phyloP scores from a whole-genome alignment of 2,888 invertebrate species.

The Azorinus chamasolen region DNA sequence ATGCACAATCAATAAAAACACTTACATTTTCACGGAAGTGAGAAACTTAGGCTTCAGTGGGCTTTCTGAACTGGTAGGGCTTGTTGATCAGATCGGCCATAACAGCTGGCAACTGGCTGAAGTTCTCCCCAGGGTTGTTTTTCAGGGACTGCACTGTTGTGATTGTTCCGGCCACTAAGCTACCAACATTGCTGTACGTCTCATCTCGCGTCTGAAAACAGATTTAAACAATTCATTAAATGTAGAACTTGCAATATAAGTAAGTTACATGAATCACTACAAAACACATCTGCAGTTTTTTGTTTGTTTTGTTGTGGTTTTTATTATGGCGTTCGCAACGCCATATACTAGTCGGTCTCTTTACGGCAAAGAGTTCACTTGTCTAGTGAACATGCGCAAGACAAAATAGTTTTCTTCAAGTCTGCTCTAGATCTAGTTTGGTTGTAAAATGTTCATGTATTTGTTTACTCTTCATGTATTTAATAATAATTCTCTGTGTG shows the following conservation, averaged over 20 bases:
- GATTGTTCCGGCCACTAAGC: constrained; percentile 28
- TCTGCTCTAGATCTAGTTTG: too few species aligned
- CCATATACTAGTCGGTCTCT: too few species aligned
- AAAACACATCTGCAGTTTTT: neutral
- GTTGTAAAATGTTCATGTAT: too few species aligned
- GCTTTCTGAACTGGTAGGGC: constrained; percentile 9
- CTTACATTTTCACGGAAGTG: constrained; percentile 1
- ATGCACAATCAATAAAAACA: constrained; percentile 1
- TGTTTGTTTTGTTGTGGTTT: too few species aligned
- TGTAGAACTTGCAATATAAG: too few species aligned
- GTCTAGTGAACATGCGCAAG: too few species aligned
- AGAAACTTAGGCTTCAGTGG: neutral
- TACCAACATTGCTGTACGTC: constrained; percentile 21
- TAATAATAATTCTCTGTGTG: too few species aligned
- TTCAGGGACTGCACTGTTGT: constrained; percentile 10
- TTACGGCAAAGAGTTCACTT: too few species aligned
- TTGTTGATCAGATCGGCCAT: constrained; percentile 5
- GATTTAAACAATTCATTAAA: neutral
- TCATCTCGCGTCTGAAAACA: constrained; percentile 21
- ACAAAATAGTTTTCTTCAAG: too few species aligned
- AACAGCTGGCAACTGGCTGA: neutral
- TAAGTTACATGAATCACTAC: too few species aligned
- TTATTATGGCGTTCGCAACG: too few species aligned
- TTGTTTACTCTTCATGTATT: too few species aligned
- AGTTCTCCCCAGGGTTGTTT: constrained; percentile 26